Conservation (phyloP, 2,113 vertebrate genomes). For the Columbina picui region DNA sequence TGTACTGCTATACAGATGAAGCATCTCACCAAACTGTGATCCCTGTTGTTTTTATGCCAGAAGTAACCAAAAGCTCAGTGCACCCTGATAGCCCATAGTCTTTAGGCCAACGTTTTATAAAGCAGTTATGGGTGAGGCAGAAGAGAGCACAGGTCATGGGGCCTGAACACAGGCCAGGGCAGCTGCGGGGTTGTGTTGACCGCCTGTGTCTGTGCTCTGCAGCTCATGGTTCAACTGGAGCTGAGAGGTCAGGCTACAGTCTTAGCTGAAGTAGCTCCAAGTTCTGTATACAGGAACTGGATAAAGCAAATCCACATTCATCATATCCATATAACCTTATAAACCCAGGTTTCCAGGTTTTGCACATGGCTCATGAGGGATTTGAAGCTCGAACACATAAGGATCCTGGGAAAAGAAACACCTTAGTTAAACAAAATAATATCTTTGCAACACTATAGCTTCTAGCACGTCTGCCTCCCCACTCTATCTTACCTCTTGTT, state of each 20-base stretch:
- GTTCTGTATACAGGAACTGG: not conserved
- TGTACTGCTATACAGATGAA: not conserved
- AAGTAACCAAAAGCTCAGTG: not conserved
- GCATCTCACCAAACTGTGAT: not conserved
- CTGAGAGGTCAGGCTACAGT: not conserved
- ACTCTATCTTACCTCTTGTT: not conserved
- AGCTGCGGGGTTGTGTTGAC: too few relatives aligned
- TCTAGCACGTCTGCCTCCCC: not conserved
- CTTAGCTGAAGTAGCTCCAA: not conserved
- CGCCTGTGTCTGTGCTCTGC: not conserved
- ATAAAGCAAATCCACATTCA: not conserved
- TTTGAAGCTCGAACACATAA: not conserved
- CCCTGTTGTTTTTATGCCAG: not conserved
- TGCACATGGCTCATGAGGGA: not conserved
- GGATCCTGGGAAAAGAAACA: not conserved
- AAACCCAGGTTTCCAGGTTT: not conserved
- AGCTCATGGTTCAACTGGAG: accelerated
- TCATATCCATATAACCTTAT: not conserved
- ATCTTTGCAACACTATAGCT: not conserved
- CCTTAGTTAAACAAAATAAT: not conserved
- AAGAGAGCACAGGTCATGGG: accelerated
- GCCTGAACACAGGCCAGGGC: not conserved
- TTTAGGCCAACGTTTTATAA: not conserved
- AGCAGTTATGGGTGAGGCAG: accelerated
- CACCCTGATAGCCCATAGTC: not conserved